phyloP scores from a whole-genome alignment of 1,140 invertebrate genomes.

The Solenopsis invicta region DNA sequence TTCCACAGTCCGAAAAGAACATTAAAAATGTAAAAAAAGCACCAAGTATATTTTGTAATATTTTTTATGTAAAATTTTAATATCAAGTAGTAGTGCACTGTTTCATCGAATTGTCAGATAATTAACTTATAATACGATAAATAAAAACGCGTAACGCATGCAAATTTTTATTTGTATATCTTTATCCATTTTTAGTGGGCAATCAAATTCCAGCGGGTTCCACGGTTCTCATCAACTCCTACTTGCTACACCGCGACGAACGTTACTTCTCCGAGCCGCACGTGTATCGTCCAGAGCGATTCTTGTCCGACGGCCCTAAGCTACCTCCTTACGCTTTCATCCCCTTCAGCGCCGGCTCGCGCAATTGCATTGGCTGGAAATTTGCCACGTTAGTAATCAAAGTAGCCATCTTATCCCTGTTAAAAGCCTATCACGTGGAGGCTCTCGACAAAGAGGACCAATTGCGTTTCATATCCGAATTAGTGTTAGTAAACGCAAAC shows the following conservation, averaged over 20 bases:
- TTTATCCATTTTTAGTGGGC: conserved; percentile 71
- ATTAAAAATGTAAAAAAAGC: too few relatives aligned
- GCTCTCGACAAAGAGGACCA: conserved; percentile 77
- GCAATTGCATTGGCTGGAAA: conserved; percentile 86
- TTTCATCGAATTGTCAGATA: background rate
- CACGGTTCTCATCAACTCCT: conserved; percentile 81
- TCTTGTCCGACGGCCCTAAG: conserved; percentile 85
- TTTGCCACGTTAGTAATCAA: conserved; percentile 90
- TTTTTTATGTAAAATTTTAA: too few relatives aligned
- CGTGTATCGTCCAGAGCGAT: conserved; percentile 89
- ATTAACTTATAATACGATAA: background rate
- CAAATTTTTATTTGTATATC: background rate
- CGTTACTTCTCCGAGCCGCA: conserved; percentile 89
- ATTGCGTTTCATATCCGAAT: conserved; percentile 76
- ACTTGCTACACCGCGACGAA: conserved; percentile 87
- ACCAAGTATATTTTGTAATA: too few relatives aligned
- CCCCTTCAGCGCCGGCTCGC: conserved; percentile 89
- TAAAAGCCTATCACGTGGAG: conserved; percentile 87
- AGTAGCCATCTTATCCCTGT: conserved; percentile 86
- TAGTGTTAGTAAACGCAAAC: conserved; percentile 79
- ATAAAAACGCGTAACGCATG: background rate
- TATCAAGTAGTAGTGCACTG: background rate
- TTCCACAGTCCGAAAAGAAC: too few relatives aligned
- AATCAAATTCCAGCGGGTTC: conserved; percentile 80
- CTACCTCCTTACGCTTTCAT: conserved; percentile 87